Evolutionary conservation across 2,113 vertebrate species (phyloP), one percentile per base, ranked within the genome.

Genomic region (Pantherophis guttatus): DNA sequence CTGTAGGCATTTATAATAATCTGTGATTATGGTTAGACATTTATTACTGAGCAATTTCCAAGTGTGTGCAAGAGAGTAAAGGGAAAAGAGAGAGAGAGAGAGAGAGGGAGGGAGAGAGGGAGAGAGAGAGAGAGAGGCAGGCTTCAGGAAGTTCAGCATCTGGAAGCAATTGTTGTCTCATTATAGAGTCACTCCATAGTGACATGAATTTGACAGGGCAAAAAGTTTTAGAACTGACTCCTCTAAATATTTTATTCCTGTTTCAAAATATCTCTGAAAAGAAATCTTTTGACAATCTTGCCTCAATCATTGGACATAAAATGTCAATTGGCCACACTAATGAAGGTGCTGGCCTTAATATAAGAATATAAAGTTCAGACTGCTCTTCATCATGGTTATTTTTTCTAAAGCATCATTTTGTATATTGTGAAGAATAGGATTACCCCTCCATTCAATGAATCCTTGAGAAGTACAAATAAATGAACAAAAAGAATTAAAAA

Each of bases 81-180:
- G 39, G 12, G 62, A 1, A 59, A 3, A 59, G 58, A 26, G 58
- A 26, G 58, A 59, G 58, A 26, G 23, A 3, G 62, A 2, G 62
- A 5, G 11, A 9, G 58, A 26, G 58, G 24, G 58, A 24, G 23
- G 1, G 62, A 2, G 62, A 5, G 11, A 9, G 39, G 1, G 39
- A 39, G 39, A 26, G 58, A 26, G 58, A 59, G 58, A 26, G 23
- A 3, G 62, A 1, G 62, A 5, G 11, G 5, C 57, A 33, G 44
- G 89, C 55, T 62, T 62, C 95, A 89, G 94, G 97, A 97, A 96
- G 94, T 70, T 90, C 94, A 0, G 92, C 97, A 96, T 97, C 97
- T 97, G 97, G 97, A 97, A 97, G 88, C 58, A 9, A 97, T 97
- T 95, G 95, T 96, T 94, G 29, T 95, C 93, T 95, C 75, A 55